These are phyloP conservation scores for Notodonta ziczac DNA, from an alignment of 2,888 invertebrate species.

Conservation along the genomic window DNA sequence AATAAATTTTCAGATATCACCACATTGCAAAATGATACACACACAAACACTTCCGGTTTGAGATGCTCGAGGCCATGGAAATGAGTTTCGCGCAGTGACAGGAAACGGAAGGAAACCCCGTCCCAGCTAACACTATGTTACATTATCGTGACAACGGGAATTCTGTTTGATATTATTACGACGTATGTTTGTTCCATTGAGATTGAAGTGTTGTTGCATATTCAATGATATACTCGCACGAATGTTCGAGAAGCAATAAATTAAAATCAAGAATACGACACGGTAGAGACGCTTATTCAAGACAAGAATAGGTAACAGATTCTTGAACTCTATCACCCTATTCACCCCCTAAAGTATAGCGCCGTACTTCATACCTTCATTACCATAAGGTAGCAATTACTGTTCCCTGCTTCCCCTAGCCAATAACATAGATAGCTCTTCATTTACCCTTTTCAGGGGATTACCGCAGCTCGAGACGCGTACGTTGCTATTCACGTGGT, in stretches of 20 bases:
- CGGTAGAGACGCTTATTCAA: neutral
- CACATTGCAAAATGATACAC: neutral
- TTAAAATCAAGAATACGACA: too few species aligned
- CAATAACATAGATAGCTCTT: slow-evolving; percentile 50
- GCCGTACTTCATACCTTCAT: slow-evolving; percentile 12
- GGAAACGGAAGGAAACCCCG: slow-evolving; percentile 49
- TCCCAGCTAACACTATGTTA: slow-evolving; percentile 33
- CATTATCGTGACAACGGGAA: slow-evolving; percentile 14
- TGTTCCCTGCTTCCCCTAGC: slow-evolving; percentile 24
- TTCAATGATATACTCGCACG: too few species aligned
- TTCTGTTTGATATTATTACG: slow-evolving; percentile 9
- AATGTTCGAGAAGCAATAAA: too few species aligned
- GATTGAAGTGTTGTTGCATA: neutral
- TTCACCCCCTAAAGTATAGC: slow-evolving; percentile 1
- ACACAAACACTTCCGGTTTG: slow-evolving; percentile 8
- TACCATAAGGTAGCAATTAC: slow-evolving; percentile 17
- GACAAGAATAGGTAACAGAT: neutral
- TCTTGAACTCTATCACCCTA: slow-evolving; percentile 3
- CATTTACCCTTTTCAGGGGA: slow-evolving; percentile 31
- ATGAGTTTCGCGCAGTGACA: slow-evolving; percentile 35
- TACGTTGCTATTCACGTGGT: neutral
- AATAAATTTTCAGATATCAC: neutral
- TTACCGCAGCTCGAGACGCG: slow-evolving; percentile 1
- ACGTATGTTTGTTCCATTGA: neutral
- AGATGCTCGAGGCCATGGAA: slow-evolving; percentile 33